Base-by-base conservation (phyloP, 1,140 invertebrate genomes). In the Batillaria attramentaria region DNA sequence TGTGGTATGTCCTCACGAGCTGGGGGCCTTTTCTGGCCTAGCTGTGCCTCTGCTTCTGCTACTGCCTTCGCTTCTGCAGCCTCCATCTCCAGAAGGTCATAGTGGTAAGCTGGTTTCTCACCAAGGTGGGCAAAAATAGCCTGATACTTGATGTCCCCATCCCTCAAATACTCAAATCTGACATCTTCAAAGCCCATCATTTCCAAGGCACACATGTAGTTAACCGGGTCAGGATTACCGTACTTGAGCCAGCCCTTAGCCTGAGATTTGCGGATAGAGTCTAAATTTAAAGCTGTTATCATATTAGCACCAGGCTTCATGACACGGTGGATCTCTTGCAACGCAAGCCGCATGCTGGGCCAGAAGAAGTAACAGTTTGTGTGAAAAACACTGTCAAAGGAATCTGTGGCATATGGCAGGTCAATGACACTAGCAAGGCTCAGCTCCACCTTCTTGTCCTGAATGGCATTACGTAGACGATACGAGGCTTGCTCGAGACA, bases 341-440 rank as follows among this genome's bases (percentile, higher is more conserved):
- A 62, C 8, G 62, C 79, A 2, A 39, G 16, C 18, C 66, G 33
- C 68, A 83, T 50, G 42, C 78, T 77, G n/a, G 79, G 80, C 87
- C 87, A 88, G 66, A 88, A 88, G 72, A 87, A 85, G 81, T 84
- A 88, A 69, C 81, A 84, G 68, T 88, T 87, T n/a, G 74, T 79
- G 70, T 88, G 87, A 50, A 84, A 88, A 18, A 86, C 81, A 18
- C 83, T 70, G 43, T 88, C 81, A 77, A 88, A 84, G 1, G 62
- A 82, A 76, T 86, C 78, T 6, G 77, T 70, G 66, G 84, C 75
- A 62, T 80, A 84, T 4, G 86, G 85, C 24, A 86, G 75, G 35
- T 81, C 35, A 8, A 28, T 62, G 0, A 84, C 85, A 77, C 65
- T 76, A 16, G 74, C 82, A 35, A 81, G 31, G 6, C 46, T 72